Conservation (phyloP, 1,140 invertebrate genomes). For the Sminthurinus signatus region DNA sequence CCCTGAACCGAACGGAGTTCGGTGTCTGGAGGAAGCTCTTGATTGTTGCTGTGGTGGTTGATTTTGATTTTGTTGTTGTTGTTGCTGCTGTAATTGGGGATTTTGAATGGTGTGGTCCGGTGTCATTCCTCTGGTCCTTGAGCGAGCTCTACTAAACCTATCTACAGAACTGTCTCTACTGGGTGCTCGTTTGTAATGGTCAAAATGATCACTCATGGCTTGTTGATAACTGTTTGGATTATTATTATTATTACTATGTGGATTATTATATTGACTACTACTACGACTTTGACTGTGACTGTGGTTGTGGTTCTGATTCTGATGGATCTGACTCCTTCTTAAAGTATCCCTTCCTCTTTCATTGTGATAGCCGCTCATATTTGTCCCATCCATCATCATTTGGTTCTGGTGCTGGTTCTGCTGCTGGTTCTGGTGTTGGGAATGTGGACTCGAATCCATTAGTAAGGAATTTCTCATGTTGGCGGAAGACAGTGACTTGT, state of each 20-base stretch:
- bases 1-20: conserved; percentile 38
- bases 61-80: conserved; percentile 51
- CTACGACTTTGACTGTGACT: conserved; percentile 2
- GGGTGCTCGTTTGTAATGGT: conserved; percentile 79
- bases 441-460: conserved; percentile 34
- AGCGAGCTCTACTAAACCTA: conserved; percentile 52
- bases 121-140: conserved; percentile 44
- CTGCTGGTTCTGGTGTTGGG: too few species aligned
- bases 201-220: conserved; percentile 64
- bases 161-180: conserved; percentile 82
- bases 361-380: conserved; percentile 14
- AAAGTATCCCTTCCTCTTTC: conserved; percentile 25
- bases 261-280: conserved; percentile 34
- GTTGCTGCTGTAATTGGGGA: conserved; percentile 53
- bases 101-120: conserved; percentile 50
- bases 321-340: conserved; percentile 38
- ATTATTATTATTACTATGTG: conserved; percentile 41
- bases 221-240: conserved; percentile 48
- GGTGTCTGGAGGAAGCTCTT: conserved; percentile 46
- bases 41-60: conserved; percentile 55
- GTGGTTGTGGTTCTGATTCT: too few species aligned
- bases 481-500: neutral
- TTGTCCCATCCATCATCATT: conserved; percentile 22
- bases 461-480: conserved; percentile 26
- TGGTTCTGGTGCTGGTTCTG: too few species aligned